phyloP scores from a whole-genome alignment of 2,797 vertebrate genomes.

The Gallinago stenura region DNA sequence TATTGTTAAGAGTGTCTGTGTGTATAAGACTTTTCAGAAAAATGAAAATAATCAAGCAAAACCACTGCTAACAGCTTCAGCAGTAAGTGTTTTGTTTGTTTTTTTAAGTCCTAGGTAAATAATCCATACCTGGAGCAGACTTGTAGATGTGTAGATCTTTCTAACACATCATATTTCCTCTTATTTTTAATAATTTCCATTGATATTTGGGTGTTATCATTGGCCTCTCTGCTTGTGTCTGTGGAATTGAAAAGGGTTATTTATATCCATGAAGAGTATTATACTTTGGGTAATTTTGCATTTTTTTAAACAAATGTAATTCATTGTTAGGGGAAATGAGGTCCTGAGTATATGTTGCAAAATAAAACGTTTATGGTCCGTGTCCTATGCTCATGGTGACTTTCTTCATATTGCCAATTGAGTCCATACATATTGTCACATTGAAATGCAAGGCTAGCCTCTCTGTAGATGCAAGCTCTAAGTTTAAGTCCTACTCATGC shows the following conservation, averaged over 20 bases:
- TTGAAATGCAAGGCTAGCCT: neutral
- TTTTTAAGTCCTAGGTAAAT: neutral
- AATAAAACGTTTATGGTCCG: neutral
- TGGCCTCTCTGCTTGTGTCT: neutral
- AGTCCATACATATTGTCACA: neutral
- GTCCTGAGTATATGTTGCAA: neutral
- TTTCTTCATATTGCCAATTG: neutral
- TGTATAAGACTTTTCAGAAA: neutral
- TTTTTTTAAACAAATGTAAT: neutral
- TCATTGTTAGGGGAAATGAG: neutral
- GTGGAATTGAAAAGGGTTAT: neutral
- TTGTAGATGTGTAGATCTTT: neutral
- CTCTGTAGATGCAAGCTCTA: neutral
- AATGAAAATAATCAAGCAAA: neutral
- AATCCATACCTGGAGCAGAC: neutral
- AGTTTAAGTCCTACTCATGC: neutral
- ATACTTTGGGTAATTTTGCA: neutral
- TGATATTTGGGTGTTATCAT: neutral
- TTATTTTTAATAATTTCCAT: neutral
- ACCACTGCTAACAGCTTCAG: neutral
- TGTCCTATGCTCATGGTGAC: neutral
- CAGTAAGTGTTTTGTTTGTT: neutral
- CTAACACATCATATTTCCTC: neutral
- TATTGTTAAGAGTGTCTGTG: neutral
- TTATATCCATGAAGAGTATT: neutral